These are phyloP conservation scores for Trogon surrucura DNA, from an alignment of 2,113 vertebrate species.

Conservation along the genomic window DNA sequence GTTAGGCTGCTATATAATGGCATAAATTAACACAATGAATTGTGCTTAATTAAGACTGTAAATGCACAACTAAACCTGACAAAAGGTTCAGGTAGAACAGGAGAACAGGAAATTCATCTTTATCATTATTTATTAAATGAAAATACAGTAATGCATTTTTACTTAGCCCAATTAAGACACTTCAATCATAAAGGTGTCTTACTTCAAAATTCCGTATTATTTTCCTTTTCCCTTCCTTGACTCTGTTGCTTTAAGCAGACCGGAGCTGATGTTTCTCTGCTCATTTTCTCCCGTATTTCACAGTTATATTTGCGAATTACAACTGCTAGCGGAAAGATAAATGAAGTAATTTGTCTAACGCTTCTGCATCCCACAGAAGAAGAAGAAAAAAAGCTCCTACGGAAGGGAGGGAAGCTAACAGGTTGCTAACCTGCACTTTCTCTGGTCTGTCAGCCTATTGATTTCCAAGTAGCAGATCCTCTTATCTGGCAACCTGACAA, in stretches of 20 bases:
- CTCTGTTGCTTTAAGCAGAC: neutral
- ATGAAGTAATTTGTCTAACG: neutral
- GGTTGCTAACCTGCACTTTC: neutral
- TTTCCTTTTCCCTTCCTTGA: neutral
- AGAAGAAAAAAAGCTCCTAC: neutral
- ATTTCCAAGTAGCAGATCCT: conserved; percentile 4
- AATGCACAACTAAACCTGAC: neutral
- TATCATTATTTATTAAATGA: conserved; percentile 33
- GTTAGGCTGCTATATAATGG: neutral
- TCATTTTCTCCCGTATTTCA: neutral
- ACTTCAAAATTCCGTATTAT: neutral
- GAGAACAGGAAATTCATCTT: conserved; percentile 1
- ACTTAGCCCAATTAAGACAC: conserved; percentile 31
- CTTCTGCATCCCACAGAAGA: neutral
- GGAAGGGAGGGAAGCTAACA: neutral
- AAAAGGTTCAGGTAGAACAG: neutral
- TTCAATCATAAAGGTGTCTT: neutral
- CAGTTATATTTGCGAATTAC: neutral
- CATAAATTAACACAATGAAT: neutral
- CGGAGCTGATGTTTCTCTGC: neutral
- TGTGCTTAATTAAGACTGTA: conserved; percentile 41
- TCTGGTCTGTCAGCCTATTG: neutral
- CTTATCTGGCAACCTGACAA: neutral
- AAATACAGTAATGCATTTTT: conserved; percentile 32
- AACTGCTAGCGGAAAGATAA: neutral